Conservation (phyloP, 2,888 invertebrate species). For the Sisyra nigra region DNA sequence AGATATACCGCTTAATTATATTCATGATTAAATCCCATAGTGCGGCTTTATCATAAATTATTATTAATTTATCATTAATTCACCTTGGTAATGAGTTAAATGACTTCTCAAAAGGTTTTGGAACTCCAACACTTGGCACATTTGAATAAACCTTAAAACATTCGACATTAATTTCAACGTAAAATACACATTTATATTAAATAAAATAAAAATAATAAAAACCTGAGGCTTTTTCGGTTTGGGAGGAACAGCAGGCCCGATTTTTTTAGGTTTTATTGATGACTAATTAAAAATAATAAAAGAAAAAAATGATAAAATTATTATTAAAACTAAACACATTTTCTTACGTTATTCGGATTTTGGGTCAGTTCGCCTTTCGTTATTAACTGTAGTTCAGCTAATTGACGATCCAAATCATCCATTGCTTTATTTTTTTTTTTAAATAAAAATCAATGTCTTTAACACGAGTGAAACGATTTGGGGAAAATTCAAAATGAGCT, state of each 20-base stretch:
- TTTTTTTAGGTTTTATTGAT: slow-evolving; percentile 30
- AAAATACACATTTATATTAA: not conserved
- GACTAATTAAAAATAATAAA: slow-evolving; percentile 6
- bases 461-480: no score
- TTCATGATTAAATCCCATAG: no score
- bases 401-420: slow-evolving; percentile 52
- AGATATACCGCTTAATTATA: no score
- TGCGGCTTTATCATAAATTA: no score
- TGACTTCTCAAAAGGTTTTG: slow-evolving; percentile 7
- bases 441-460: no score
- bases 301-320: slow-evolving; percentile 1
- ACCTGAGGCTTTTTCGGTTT: slow-evolving; percentile 56
- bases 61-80: not conserved
- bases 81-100: not conserved
- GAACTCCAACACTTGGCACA: slow-evolving; percentile 6
- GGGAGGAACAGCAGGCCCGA: slow-evolving; percentile 66
- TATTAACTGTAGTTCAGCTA: slow-evolving; percentile 48
- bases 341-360: slow-evolving; percentile 15
- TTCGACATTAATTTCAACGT: no score
- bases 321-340: not conserved
- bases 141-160: slow-evolving; percentile 4
- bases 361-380: slow-evolving; percentile 29
- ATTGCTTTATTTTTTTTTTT: slow-evolving; percentile 19
- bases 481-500: no score
- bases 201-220: slow-evolving; percentile 8